A percentile compares a stretch with the other conserved stretches of the same genome.
Evolutionary conservation across 2,888 invertebrate species (phyloP).

Genomic region (Aleiodes leptofemur): DNA sequence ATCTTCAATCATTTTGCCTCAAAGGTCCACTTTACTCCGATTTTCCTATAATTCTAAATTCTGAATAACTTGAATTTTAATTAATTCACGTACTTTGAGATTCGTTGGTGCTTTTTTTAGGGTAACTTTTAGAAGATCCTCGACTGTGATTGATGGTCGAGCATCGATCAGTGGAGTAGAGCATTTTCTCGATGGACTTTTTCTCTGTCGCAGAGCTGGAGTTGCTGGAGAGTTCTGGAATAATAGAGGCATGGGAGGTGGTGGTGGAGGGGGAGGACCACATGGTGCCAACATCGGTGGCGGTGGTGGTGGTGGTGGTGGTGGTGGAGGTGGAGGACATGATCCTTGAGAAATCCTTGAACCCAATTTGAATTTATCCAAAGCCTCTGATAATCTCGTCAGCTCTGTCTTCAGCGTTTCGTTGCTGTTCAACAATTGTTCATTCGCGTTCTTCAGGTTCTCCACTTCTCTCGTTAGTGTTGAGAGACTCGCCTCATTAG

Average conservation of each 20-base stretch:
- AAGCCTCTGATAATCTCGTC: conserved; percentile 55
- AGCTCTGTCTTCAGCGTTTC: conserved; percentile 59
- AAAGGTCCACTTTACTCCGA: no score
- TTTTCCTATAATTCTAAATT: no score
- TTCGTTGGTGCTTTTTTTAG: conserved; percentile 68
- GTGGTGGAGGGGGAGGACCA: conserved; percentile 51
- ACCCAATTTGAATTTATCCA: conserved; percentile 52
- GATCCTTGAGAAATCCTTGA: conserved; percentile 24
- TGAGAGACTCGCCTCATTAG: conserved; percentile 56
- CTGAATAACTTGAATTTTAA: conserved; percentile 1
- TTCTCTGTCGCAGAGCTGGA: conserved; percentile 52
- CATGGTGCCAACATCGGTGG: conserved; percentile 37
- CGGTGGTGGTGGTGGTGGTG: conserved; percentile 57
- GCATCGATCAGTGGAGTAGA: conserved; percentile 60
- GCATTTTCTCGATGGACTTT: conserved; percentile 61
- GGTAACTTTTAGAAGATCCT: conserved; percentile 71
- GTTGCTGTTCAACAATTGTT: conserved; percentile 58
- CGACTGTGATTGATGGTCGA: conserved; percentile 71
- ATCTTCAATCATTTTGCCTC: no score
- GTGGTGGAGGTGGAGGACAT: conserved; percentile 51
- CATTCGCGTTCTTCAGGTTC: conserved; percentile 56
- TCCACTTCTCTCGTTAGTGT: conserved; percentile 59
- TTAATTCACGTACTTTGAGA: conserved; percentile 58
- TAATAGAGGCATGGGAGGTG: conserved; percentile 47
- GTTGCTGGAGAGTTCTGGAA: conserved; percentile 57